Percentiles rank a stretch among this genome's conserved stretches.
Conservation (phyloP, 1,140 invertebrate genomes). For the Trypoxylus dichotomus region DNA sequence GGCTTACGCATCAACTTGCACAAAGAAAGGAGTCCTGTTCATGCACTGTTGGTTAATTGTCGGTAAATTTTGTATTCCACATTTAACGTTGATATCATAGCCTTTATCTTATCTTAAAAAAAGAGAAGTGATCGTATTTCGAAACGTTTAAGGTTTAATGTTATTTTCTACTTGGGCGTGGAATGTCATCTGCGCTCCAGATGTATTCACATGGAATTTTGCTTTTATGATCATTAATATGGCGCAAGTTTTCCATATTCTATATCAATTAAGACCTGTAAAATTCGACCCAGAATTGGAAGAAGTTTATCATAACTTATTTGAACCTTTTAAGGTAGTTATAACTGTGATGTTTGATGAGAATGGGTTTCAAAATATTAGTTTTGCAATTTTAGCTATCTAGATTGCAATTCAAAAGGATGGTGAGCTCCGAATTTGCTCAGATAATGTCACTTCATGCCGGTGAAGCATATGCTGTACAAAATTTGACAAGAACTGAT, state of each 20-base stretch:
- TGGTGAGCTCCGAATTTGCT: constrained; percentile 79
- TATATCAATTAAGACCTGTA: constrained; percentile 83
- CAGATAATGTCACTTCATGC: constrained; percentile 82
- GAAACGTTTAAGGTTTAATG: constrained; percentile 66
- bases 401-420: constrained; percentile 76
- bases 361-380: neutral
- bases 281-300: constrained; percentile 85
- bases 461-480: constrained; percentile 85
- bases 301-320: constrained; percentile 79
- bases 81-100: neutral
- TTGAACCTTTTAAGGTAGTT: constrained; percentile 80
- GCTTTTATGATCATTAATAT: constrained; percentile 83
- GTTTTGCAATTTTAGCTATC: constrained; percentile 63
- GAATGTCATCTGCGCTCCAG: constrained; percentile 86
- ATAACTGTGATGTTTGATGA: neutral
- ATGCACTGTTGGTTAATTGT: constrained; percentile 79
- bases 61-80: constrained; percentile 59
- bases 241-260: constrained; percentile 76
- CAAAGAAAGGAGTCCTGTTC: constrained; percentile 75
- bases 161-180: constrained; percentile 85
- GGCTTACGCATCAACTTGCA: constrained; percentile 76
- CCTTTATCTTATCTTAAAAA: constrained; percentile 37
- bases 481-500: constrained; percentile 83
- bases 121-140: too few species aligned
- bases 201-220: constrained; percentile 89